Percentiles rank a stretch among this genome's conserved stretches.
Evolutionary conservation across 2,113 vertebrate species (phyloP).

Genomic region (Glaucomys volans): DNA sequence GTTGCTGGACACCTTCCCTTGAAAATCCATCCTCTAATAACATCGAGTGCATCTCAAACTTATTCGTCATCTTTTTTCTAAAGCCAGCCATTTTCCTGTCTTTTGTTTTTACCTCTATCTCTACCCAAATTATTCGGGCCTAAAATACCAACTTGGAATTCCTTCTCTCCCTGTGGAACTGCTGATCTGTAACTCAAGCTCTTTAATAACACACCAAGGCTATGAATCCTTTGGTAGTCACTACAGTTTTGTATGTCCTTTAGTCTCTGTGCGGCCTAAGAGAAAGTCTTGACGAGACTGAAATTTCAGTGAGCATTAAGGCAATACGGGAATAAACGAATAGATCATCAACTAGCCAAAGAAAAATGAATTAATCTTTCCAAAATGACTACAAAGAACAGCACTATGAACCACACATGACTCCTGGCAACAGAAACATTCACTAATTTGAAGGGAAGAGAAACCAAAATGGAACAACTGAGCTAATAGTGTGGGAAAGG

Average conservation of each 20-base stretch:
- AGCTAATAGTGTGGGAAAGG: not conserved
- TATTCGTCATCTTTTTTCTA: not conserved
- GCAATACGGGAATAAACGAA: not conserved
- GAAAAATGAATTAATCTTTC: not conserved
- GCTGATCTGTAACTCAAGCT: not conserved
- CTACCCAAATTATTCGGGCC: not conserved
- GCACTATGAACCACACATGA: not conserved
- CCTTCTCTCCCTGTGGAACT: not conserved
- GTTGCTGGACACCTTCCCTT: not conserved
- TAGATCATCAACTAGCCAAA: not conserved
- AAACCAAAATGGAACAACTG: no score
- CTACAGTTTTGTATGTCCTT: not conserved
- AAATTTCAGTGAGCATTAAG: not conserved
- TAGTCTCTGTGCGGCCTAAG: not conserved
- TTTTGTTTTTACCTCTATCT: not conserved
- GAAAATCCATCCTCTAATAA: not conserved
- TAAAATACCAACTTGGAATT: conserved; percentile 11
- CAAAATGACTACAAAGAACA: not conserved
- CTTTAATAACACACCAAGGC: not conserved
- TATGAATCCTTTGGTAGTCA: not conserved
- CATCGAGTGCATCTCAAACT: not conserved
- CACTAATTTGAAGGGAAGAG: no score
- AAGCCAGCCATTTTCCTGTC: not conserved
- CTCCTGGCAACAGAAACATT: no score
- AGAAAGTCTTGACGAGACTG: not conserved